Conservation (phyloP, 2,888 invertebrate species). For the Octodonta nipae region DNA sequence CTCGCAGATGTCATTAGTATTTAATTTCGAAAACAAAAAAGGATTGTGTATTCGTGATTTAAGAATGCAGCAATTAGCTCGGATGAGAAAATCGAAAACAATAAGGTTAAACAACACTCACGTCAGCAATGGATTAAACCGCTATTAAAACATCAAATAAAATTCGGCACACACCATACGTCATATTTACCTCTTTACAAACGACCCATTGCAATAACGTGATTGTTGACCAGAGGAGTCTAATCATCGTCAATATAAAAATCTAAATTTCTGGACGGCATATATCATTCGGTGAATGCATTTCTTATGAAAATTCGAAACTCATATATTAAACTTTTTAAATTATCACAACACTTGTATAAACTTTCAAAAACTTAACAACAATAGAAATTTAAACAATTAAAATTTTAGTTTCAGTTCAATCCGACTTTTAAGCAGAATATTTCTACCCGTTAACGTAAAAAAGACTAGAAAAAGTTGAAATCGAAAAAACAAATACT, state of each 20-base stretch:
- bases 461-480: conserved; percentile 29
- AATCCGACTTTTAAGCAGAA: conserved; percentile 21
- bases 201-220: conserved; percentile 37
- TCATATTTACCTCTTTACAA: conserved; percentile 35
- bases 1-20: too few relatives aligned
- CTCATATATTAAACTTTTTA: conserved; percentile 9
- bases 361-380: conserved; percentile 25
- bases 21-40: too few relatives aligned
- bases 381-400: conserved; percentile 8
- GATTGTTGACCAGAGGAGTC: conserved; percentile 28
- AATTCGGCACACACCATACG: conserved; percentile 17
- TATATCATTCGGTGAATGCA: conserved; percentile 25
- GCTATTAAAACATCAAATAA: conserved; percentile 20
- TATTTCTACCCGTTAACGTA: conserved; percentile 25
- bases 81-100: too few relatives aligned
- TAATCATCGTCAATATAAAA: conserved; percentile 16
- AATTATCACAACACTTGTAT: conserved; percentile 14
- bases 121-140: conserved; percentile 36
- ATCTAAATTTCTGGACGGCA: conserved; percentile 16
- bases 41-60: too few relatives aligned
- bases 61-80: too few relatives aligned
- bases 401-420: conserved; percentile 10
- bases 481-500: conserved; percentile 7
- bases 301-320: conserved; percentile 11
- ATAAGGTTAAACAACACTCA: conserved; percentile 31